These are phyloP conservation scores for Gopherus flavomarginatus DNA, from an alignment of 2,113 vertebrate species.

Conservation along the genomic window DNA sequence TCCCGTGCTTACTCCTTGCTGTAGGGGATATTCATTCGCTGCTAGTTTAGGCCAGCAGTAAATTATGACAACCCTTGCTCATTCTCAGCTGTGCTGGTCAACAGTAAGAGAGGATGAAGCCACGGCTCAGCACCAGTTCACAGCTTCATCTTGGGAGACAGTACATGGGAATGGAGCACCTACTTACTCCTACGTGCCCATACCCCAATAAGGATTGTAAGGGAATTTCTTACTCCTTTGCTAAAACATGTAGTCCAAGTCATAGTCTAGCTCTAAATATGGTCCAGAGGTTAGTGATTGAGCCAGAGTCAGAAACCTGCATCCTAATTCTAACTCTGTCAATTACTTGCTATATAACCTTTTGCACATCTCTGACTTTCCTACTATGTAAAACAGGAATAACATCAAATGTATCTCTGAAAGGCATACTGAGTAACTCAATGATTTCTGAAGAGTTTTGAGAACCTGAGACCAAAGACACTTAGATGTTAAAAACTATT, in stretches of 20 bases:
- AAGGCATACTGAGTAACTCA: background rate
- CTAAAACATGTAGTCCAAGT: background rate
- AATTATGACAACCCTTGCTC: background rate
- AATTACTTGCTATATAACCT: background rate
- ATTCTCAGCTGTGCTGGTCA: background rate
- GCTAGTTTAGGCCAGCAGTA: background rate
- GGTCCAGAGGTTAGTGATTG: background rate
- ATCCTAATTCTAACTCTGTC: background rate
- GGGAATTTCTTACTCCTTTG: background rate
- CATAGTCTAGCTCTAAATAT: background rate
- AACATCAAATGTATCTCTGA: background rate
- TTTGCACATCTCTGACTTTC: background rate
- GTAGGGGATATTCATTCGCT: background rate
- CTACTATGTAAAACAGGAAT: background rate
- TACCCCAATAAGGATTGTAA: background rate
- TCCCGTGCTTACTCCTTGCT: background rate
- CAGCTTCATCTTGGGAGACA: background rate
- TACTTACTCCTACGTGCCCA: too few relatives aligned
- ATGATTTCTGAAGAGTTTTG: background rate
- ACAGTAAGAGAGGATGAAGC: background rate
- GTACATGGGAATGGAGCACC: background rate
- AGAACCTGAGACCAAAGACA: background rate
- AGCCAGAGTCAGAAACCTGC: background rate
- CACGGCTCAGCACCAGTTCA: background rate
- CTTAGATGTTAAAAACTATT: background rate